Base-by-base conservation (phyloP, 2,888 invertebrate genomes). In the Apodemia mormo region DNA sequence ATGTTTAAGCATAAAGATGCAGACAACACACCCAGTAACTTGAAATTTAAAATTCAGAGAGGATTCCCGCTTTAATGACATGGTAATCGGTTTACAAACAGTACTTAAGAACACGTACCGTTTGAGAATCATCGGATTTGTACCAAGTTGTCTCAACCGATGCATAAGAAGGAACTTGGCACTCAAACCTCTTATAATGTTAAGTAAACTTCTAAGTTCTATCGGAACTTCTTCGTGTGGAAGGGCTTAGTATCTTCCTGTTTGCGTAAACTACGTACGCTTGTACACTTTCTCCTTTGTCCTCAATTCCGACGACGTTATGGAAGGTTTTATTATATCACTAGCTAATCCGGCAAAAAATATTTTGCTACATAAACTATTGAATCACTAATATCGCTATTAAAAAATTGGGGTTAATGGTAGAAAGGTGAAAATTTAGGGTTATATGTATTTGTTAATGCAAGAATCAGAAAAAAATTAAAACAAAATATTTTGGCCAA, bases 31-130 rank as follows among this genome's bases (percentile, higher is more conserved):
- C 4, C 6, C 43, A 72, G 70, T 68, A 65, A 66, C 45, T 68
- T 45, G 33, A 66, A 68, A 71, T 67, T 52, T 43, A 58, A 64
- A 68, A 67, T 68, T 70, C 68, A 65, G 65, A 37, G 33, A 65
- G 71, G 67, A 68, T 73, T 72, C 73, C 10, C 58, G 29, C 56
- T 56, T 58, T 76, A 72, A 74, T 73, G 78, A 79, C 81, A 86
- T 84, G 82, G 76, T 84, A 84, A 86, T 82, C 82, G 80, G 81
- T 81, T 83, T 79, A 81, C 79, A 77, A 82, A 77, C 76, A 77
- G 78, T 78, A 80, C 79, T 81, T 81, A 78, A 75, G 76, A 78
- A 76, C 73, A 75, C 77, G 77, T 81, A 81, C 78, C 80, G 81
- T 80, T 82, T 78, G 78, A 71, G 76, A 81, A 82, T 80, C 80